These are phyloP conservation scores for Ceyx melanurus DNA, from an alignment of 2,113 vertebrate genomes.

Conservation along the genomic window DNA sequence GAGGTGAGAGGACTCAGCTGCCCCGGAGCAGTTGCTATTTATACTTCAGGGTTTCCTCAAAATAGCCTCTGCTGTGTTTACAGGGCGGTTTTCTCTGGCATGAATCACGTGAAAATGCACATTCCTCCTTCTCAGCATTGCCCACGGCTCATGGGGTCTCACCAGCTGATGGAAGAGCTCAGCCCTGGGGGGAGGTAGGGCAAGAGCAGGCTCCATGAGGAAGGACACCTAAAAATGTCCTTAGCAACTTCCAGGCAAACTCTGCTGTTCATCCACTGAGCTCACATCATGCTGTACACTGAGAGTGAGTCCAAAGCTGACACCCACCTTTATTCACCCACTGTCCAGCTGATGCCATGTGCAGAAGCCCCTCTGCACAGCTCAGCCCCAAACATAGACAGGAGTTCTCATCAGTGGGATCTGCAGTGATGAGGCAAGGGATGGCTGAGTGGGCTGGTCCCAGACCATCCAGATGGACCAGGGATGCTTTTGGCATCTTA, in stretches of 20 bases:
- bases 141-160: neutral
- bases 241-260: neutral
- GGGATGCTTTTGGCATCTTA: neutral
- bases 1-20: neutral
- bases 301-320: neutral
- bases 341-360: neutral
- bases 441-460: too few species aligned
- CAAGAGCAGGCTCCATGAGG: neutral
- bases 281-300: neutral
- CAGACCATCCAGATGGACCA: neutral
- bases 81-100: neutral
- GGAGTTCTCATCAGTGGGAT: accelerated
- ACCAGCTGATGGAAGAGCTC: neutral
- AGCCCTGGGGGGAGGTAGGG: neutral
- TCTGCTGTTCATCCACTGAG: neutral
- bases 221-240: neutral
- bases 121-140: neutral
- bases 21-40: neutral
- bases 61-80: neutral
- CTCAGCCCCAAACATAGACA: neutral
- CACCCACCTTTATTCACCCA: neutral
- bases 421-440: neutral
- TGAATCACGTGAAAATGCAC: neutral
- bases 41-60: neutral
- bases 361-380: neutral